A percentile compares a stretch with the other conserved stretches of the same genome.
Evolutionary conservation across 2,113 vertebrate genomes (phyloP).

Genomic region (Hymenochirus boettgeri): DNA sequence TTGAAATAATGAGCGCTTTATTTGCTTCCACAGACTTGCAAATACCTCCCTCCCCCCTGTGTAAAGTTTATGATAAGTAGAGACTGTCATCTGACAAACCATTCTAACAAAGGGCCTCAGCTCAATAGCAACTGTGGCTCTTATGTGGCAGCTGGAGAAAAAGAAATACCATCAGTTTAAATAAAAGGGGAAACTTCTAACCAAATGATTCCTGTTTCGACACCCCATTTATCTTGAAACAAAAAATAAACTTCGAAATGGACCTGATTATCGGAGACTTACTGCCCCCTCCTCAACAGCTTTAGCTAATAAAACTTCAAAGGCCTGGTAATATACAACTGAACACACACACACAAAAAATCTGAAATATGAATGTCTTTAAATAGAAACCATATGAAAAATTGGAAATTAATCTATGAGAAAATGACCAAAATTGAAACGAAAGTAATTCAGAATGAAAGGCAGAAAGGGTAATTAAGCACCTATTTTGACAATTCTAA

Average conservation of each 20-base stretch:
- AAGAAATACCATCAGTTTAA: conserved; percentile 22
- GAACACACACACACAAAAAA: no score
- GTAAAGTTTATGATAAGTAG: background rate
- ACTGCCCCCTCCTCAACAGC: conserved; percentile 49
- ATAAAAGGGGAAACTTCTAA: conserved; percentile 11
- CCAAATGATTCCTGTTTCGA: conserved; percentile 44
- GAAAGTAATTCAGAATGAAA: conserved; percentile 66
- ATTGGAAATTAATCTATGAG: conserved; percentile 48
- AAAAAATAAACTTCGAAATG: conserved; percentile 53
- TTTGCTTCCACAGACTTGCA: background rate
- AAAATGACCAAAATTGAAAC: conserved; percentile 56
- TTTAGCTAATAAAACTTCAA: conserved; percentile 63
- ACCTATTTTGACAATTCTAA: conserved; percentile 76
- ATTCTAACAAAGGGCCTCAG: background rate
- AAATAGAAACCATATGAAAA: conserved; percentile 62
- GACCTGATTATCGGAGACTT: conserved; percentile 37
- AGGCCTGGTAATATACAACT: conserved; percentile 49
- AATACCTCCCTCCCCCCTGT: background rate
- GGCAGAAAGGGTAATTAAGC: conserved; percentile 68
- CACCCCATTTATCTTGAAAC: conserved; percentile 46
- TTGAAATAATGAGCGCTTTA: background rate
- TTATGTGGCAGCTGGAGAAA: conserved; percentile 16
- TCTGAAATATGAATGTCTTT: conserved; percentile 59
- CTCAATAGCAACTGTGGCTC: background rate
- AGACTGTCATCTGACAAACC: background rate